These are phyloP conservation scores for Parnassius glacialis DNA, from an alignment of 2,888 invertebrate species.

Conservation along the genomic window DNA sequence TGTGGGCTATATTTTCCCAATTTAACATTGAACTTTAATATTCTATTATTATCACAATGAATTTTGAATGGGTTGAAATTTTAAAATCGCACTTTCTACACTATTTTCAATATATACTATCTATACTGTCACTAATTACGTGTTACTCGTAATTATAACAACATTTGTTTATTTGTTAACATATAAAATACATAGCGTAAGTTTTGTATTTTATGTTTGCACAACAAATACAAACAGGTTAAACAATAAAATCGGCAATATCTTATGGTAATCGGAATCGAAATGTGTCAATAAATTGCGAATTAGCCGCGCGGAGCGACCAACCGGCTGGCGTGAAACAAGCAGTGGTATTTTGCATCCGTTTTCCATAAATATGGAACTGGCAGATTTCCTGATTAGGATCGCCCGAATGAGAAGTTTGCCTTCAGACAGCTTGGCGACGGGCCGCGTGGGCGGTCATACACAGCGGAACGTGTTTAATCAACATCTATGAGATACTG, in stretches of 20 bases:
- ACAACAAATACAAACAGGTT: neutral
- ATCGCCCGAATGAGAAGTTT: constrained; percentile 43
- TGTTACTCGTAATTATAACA: too few species aligned
- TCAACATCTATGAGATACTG: constrained; percentile 11
- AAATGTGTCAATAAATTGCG: constrained; percentile 23
- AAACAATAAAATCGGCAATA: too few species aligned
- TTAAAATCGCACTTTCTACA: too few species aligned
- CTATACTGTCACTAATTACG: too few species aligned
- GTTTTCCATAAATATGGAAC: constrained; percentile 43
- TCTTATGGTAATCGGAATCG: neutral
- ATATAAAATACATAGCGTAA: too few species aligned
- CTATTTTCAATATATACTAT: too few species aligned
- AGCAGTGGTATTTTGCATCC: constrained; percentile 41
- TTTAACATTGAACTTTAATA: too few species aligned
- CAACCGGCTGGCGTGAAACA: constrained; percentile 33
- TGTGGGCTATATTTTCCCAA: too few species aligned
- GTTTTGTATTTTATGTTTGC: neutral
- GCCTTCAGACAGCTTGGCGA: constrained; percentile 69
- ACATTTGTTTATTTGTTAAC: too few species aligned
- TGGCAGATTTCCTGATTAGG: constrained; percentile 41
- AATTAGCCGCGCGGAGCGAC: neutral
- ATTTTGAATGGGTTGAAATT: too few species aligned
- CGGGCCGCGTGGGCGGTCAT: constrained; percentile 36
- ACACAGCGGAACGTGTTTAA: constrained; percentile 18
- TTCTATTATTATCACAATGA: too few species aligned